phyloP scores from a whole-genome alignment of 2,113 vertebrate genomes.

The Cottus gobio region DNA sequence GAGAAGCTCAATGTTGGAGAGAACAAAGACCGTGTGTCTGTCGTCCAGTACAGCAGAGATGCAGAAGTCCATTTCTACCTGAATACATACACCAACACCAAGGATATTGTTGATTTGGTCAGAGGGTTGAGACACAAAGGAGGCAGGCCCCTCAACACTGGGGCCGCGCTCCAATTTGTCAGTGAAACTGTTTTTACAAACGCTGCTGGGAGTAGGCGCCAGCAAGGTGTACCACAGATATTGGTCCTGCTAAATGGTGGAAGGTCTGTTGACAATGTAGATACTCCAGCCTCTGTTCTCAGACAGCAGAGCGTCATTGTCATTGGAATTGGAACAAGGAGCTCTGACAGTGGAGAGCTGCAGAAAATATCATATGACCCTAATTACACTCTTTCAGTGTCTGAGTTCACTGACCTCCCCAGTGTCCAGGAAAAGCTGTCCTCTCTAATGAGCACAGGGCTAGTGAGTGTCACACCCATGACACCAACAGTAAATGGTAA shows the following conservation, averaged over 20 bases:
- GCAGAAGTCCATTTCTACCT: slow-evolving; percentile 67
- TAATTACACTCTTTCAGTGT: slow-evolving; percentile 9
- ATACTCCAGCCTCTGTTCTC: slow-evolving; percentile 53
- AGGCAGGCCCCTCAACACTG: slow-evolving; percentile 83
- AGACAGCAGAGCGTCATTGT: slow-evolving; percentile 58
- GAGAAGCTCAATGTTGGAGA: slow-evolving; percentile 57
- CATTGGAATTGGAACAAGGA: slow-evolving; percentile 52
- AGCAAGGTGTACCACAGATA: slow-evolving; percentile 84
- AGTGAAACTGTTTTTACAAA: slow-evolving; percentile 81
- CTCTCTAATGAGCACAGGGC: slow-evolving; percentile 4
- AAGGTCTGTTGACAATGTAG: slow-evolving; percentile 66
- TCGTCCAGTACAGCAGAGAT: background rate
- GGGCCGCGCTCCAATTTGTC: slow-evolving; percentile 81
- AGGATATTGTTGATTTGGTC: no score
- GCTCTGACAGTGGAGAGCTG: slow-evolving; percentile 26
- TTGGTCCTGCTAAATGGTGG: slow-evolving; percentile 73
- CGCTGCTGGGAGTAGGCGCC: slow-evolving; percentile 84
- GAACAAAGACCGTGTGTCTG: no score
- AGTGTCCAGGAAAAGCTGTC: slow-evolving; percentile 12
- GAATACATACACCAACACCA: no score
- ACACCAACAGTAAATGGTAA: slow-evolving; percentile 39
- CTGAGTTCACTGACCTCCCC: slow-evolving; percentile 15
- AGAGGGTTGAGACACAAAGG: slow-evolving; percentile 7
- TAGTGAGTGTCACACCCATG: background rate
- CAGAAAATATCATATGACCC: slow-evolving; percentile 33